Conservation (phyloP, 2,113 vertebrate species). For the Vidua chalybeata region DNA sequence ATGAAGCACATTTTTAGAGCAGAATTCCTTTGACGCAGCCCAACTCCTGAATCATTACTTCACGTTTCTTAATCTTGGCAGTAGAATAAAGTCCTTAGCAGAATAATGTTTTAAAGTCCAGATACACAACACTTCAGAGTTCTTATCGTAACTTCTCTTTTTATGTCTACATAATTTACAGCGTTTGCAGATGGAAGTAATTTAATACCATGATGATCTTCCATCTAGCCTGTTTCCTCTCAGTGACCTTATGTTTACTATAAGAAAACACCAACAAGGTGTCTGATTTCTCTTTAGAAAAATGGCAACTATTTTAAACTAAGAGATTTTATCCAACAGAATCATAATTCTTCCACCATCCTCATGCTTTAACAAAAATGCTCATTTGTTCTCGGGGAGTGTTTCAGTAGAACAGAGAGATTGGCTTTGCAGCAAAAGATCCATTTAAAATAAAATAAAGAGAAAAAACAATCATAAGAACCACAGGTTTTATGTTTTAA, state of each 20-base stretch:
- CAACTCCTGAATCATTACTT: constrained; percentile 71
- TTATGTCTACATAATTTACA: constrained; percentile 75
- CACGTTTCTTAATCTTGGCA: constrained; percentile 79
- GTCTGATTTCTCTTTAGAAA: constrained; percentile 76
- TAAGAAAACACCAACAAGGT: constrained; percentile 79
- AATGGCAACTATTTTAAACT: constrained; percentile 74
- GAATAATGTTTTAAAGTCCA: constrained; percentile 71
- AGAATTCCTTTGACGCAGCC: constrained; percentile 64
- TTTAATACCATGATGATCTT: constrained; percentile 74
- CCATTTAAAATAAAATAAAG: constrained; percentile 5
- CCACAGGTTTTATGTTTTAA: constrained; percentile 44
- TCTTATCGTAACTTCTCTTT: constrained; percentile 75
- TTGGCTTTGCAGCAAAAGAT: constrained; percentile 64
- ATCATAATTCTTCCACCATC: constrained; percentile 65
- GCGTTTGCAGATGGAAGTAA: constrained; percentile 78
- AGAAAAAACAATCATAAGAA: constrained; percentile 17
- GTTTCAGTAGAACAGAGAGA: constrained; percentile 55
- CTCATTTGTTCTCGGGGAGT: constrained; percentile 63
- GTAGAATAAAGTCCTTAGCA: constrained; percentile 77
- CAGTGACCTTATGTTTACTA: constrained; percentile 77
- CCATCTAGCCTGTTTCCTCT: constrained; percentile 75
- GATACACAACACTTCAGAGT: constrained; percentile 74
- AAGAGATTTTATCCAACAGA: constrained; percentile 70
- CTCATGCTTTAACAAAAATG: constrained; percentile 54
- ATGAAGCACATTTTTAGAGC: constrained; percentile 24